Base-by-base conservation (phyloP, 1,140 invertebrate genomes). In the Atta colombica region DNA sequence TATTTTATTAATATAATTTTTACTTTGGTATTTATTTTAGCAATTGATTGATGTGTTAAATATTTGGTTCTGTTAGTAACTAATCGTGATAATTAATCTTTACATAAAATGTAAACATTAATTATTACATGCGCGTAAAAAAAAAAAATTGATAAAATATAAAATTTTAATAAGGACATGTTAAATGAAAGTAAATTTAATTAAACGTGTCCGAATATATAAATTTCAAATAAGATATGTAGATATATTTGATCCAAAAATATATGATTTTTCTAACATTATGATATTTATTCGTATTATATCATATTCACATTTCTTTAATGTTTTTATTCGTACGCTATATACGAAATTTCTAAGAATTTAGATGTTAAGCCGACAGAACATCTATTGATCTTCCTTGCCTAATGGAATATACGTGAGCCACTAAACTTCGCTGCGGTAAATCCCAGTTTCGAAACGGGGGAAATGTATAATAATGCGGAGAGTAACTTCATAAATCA, bases 401-500 rank as follows among this genome's bases (percentile, higher is more conserved):
- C 6, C 53, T 86, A 91, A 88, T 90, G 87, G 82, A 91, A 90
- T 25, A 45, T 66, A 75, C 66, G 66, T 39, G 53, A 61, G 35
- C 18, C 63, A 80, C 68, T 68, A 77, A 65, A 87, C 77, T 82
- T 84, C 39, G 25, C 68, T 77, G 45, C 87, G 63, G 84, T 69
- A 60, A 90, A 78, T 84, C 77, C 53, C 66, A 63, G 66, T 51
- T 87, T 86, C 77, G 58, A 71, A 60, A 87, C 77, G 71, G 72
- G 86, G 82, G 88, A 88, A 91, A 91, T 89, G 85, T 90, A 91
- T 88, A 91, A 90, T 91, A 90, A 91, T 82, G 72, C 78, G 14
- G 61, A 51, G 84, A 86, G 72, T 77, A 88, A 91, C 86, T 89
- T 91, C 85, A 94, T 94, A 94, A 94, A 95, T 95, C 94, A 94